Percentiles rank a stretch among this genome's conserved stretches.
phyloP scores from a whole-genome alignment of 37 sponge, comb jelly and placozoan genomes.

The Petrosia ficiformis region DNA sequence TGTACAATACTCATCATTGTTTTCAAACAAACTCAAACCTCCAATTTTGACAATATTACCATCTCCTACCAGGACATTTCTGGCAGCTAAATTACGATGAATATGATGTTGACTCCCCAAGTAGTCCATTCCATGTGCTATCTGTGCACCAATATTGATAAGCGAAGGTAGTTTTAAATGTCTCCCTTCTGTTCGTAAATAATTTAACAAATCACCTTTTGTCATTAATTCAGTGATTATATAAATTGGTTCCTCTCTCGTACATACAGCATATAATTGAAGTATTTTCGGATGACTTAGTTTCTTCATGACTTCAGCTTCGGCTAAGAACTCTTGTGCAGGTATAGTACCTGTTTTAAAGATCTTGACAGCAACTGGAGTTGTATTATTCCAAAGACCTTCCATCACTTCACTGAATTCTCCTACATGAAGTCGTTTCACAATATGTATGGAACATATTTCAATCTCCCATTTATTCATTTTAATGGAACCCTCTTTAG shows the following conservation, averaged over 20 bases:
- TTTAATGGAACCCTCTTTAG: too few relatives aligned
- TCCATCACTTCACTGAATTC: slow-evolving; percentile 87
- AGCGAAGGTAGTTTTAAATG: slow-evolving; percentile 56
- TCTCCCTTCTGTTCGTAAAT: slow-evolving; percentile 65
- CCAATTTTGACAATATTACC: slow-evolving; percentile 80
- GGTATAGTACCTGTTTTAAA: slow-evolving; percentile 82
- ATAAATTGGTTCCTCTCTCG: slow-evolving; percentile 78
- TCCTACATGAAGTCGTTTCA: slow-evolving; percentile 68
- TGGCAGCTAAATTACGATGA: slow-evolving; percentile 80
- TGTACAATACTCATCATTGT: slow-evolving; percentile 72
- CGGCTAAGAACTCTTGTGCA: slow-evolving; percentile 72
- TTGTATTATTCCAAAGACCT: slow-evolving; percentile 77
- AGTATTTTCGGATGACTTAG: slow-evolving; percentile 81
- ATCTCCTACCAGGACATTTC: slow-evolving; percentile 78
- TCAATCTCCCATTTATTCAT: slow-evolving; percentile 96
- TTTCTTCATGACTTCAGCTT: slow-evolving; percentile 88
- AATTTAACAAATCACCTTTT: slow-evolving; percentile 79
- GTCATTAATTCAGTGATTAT: slow-evolving; percentile 89
- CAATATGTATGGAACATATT: slow-evolving; percentile 48
- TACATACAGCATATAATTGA: slow-evolving; percentile 87
- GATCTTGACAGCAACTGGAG: slow-evolving; percentile 85
- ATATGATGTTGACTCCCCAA: slow-evolving; percentile 78
- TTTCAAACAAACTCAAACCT: slow-evolving; percentile 71
- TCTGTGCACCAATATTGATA: slow-evolving; percentile 45
- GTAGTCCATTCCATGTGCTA: slow-evolving; percentile 85